phyloP scores from a whole-genome alignment of 37 sponge, comb jelly and placozoan genomes.

The Agelas oroides region DNA sequence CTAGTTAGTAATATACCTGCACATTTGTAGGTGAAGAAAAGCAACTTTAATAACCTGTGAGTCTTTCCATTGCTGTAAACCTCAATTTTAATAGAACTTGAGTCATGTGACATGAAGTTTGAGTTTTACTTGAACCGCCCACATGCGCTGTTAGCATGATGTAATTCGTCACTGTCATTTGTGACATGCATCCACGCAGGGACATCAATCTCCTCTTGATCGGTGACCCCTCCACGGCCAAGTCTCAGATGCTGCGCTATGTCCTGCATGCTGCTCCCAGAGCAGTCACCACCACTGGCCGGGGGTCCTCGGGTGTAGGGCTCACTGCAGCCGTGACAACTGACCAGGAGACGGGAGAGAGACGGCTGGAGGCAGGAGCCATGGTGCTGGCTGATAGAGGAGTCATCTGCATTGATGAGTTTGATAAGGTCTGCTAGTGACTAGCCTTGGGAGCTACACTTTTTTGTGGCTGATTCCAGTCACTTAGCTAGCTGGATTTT shows the following conservation, averaged over 20 bases:
- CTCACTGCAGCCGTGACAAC: slow-evolving; percentile 99
- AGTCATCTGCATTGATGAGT: slow-evolving; percentile 99
- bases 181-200: slow-evolving; percentile 16
- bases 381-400: slow-evolving; percentile 99
- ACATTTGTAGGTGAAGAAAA: no score
- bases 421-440: slow-evolving; percentile 90
- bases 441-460: background rate
- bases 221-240: slow-evolving; percentile 98
- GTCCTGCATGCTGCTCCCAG: slow-evolving; percentile 94
- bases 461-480: no score
- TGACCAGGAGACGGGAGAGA: slow-evolving; percentile 92
- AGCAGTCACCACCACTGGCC: slow-evolving; percentile 98
- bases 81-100: no score
- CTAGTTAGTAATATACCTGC: no score
- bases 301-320: slow-evolving; percentile 98
- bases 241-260: slow-evolving; percentile 96
- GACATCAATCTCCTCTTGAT: slow-evolving; percentile 96
- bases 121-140: background rate
- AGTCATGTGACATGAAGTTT: no score
- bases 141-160: background rate
- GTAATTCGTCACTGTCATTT: background rate
- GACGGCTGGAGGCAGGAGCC: slow-evolving; percentile 94
- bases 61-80: no score
- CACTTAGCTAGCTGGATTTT: no score
- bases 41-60: no score